Evolutionary conservation across 37 sponge, comb jelly and placozoan genomes (phyloP).

Genomic region (Halichondria panicea): DNA sequence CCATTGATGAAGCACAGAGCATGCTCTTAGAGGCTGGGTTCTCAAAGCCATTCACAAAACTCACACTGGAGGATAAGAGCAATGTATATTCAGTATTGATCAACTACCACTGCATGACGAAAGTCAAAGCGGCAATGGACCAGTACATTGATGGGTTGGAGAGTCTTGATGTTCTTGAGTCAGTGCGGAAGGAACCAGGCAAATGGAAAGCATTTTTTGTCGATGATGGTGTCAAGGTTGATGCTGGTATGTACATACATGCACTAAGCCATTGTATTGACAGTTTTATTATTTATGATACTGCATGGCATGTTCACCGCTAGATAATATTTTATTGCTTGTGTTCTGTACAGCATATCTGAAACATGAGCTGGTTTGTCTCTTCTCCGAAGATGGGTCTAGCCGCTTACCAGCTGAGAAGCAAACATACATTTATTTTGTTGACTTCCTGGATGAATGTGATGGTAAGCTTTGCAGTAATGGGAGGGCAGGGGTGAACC

Average conservation of each 20-base stretch:
- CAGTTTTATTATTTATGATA: too few species aligned
- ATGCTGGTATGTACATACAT: constrained; percentile 17
- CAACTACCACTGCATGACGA: constrained; percentile 30
- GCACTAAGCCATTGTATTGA: neutral
- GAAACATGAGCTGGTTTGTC: neutral
- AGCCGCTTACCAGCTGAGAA: neutral
- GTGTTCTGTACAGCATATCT: constrained; percentile 1
- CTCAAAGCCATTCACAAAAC: neutral
- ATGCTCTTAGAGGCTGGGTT: constrained; percentile 29
- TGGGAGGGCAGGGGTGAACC: too few species aligned
- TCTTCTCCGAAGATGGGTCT: constrained; percentile 1
- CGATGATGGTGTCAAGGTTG: neutral
- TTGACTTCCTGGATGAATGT: constrained; percentile 50
- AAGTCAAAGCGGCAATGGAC: constrained; percentile 45
- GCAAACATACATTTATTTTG: constrained; percentile 32
- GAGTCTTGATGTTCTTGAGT: neutral
- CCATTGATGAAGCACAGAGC: constrained; percentile 2
- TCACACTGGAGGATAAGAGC: neutral
- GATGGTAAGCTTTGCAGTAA: constrained; percentile 12
- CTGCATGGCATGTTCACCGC: too few species aligned
- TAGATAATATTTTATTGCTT: too few species aligned
- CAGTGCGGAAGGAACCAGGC: constrained; percentile 3
- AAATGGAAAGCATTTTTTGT: constrained; percentile 30
- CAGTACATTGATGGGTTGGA: constrained; percentile 45
- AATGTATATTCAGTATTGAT: neutral